These are phyloP conservation scores for Tipula unca DNA, from an alignment of 2,888 invertebrate genomes.

Conservation along the genomic window DNA sequence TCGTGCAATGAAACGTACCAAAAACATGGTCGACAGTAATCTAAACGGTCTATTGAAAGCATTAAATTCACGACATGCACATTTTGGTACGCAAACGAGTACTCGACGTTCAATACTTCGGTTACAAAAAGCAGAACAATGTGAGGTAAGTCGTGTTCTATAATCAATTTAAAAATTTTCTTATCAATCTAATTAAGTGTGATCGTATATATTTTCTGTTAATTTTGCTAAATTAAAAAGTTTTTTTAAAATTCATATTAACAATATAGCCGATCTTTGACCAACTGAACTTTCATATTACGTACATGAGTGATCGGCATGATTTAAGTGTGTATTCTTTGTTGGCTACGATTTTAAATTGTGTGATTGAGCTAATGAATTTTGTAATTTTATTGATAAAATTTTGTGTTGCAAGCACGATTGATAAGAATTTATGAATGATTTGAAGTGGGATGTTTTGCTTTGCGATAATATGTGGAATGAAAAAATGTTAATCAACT, in stretches of 20 bases:
- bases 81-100: not conserved
- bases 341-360: not conserved
- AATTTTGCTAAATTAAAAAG: not conserved
- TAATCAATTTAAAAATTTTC: not conserved
- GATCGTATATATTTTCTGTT: not conserved
- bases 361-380: not conserved
- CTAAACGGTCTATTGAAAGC: not conserved
- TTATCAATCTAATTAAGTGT: not conserved
- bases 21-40: not conserved
- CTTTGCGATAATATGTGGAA: too few species aligned
- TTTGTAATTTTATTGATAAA: not conserved
- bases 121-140: not conserved
- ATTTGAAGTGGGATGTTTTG: not conserved
- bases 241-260: not conserved
- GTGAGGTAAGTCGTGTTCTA: not conserved
- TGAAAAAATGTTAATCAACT: too few species aligned
- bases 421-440: not conserved
- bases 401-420: not conserved
- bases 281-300: not conserved
- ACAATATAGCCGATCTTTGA: not conserved
- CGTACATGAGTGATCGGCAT: not conserved
- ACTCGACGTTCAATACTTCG: not conserved
- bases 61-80: not conserved
- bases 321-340: not conserved
- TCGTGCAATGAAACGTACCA: not conserved